These are phyloP conservation scores for Atractosteus spatula DNA, from an alignment of 2,113 vertebrate species.

Conservation along the genomic window DNA sequence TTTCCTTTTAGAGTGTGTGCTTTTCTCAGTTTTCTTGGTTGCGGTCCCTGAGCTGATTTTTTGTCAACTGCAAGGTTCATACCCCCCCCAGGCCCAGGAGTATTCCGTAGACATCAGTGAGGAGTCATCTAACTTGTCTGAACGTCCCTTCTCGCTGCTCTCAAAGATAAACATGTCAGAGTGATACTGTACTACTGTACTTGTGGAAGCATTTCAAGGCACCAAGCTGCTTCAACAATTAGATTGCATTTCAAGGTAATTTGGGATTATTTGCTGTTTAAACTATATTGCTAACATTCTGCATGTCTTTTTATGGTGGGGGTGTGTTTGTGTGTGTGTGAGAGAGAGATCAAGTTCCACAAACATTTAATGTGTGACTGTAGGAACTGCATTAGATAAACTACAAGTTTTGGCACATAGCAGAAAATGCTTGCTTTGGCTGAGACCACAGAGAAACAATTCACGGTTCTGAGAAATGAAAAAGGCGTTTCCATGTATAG, in stretches of 20 bases:
- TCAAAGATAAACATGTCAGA: conserved; percentile 57
- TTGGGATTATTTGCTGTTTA: neutral
- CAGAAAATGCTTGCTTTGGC: neutral
- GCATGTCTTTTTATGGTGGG: neutral
- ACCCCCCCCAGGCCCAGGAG: conserved; percentile 59
- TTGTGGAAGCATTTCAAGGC: conserved; percentile 65
- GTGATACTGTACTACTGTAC: conserved; percentile 64
- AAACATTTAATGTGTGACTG: neutral
- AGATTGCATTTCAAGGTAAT: conserved; percentile 75
- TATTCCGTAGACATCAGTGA: conserved; percentile 54
- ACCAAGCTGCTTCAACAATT: conserved; percentile 65
- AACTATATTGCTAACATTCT: neutral
- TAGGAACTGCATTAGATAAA: neutral
- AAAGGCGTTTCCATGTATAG: neutral
- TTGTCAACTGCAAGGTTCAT: conserved; percentile 49
- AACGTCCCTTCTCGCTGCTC: conserved; percentile 54
- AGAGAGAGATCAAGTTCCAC: neutral
- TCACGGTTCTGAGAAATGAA: neutral
- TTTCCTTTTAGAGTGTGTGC: conserved; percentile 38
- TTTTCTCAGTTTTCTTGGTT: conserved; percentile 40
- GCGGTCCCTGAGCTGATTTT: conserved; percentile 52
- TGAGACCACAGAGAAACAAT: conserved; percentile 2
- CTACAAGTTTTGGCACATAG: neutral
- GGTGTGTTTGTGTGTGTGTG: neutral
- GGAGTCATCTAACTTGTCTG: conserved; percentile 58